Conservation (phyloP, 2,888 invertebrate genomes). For the Morpho helenor region DNA sequence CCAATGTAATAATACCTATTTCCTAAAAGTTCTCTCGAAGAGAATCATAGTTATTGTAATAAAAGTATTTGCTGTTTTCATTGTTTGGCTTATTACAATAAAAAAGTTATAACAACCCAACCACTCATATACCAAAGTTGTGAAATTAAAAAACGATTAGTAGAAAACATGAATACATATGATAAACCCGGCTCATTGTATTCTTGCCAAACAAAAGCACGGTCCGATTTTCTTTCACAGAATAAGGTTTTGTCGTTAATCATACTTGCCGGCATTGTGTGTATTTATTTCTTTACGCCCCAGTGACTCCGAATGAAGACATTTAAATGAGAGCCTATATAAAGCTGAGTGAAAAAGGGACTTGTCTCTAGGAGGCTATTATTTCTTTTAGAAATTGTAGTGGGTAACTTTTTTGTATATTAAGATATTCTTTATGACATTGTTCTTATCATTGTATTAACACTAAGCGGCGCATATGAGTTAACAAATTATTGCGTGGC, state of each 20-base stretch:
- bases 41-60: no score
- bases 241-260: slow-evolving; percentile 50
- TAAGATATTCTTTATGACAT: no score
- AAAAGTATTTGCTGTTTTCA: not conserved
- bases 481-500: no score
- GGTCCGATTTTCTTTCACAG: slow-evolving; percentile 32
- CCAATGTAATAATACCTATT: no score
- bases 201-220: slow-evolving; percentile 30
- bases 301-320: slow-evolving; percentile 38
- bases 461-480: no score
- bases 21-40: no score
- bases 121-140: not conserved
- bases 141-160: slow-evolving; percentile 5
- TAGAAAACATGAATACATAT: not conserved
- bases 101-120: no score
- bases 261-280: slow-evolving; percentile 38
- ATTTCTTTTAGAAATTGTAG: not conserved
- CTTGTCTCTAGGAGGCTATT: slow-evolving; percentile 1
- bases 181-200: slow-evolving; percentile 28
- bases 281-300: slow-evolving; percentile 38
- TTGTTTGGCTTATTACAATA: slow-evolving; percentile 5
- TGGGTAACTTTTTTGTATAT: no score
- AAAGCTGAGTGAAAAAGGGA: slow-evolving; percentile 1
- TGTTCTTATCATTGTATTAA: no score
- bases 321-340: slow-evolving; percentile 20